Base-by-base conservation (phyloP, 2,113 vertebrate species). In the Choloepus hoffmanni region DNA sequence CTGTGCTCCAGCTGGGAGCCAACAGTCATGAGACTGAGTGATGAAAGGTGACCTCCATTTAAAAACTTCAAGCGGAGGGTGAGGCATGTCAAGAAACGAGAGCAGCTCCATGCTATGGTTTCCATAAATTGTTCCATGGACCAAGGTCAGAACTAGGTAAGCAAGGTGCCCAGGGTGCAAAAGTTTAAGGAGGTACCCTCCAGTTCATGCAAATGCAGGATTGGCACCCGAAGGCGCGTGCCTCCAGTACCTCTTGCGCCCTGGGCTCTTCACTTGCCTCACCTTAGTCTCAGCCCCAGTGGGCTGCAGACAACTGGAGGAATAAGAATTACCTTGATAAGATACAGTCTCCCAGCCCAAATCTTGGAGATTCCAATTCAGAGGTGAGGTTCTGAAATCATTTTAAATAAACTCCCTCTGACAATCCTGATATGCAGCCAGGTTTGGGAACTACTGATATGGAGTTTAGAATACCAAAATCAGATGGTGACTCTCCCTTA, bases 301-400 rank as follows among this genome's bases (percentile, higher is more conserved):
- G 23, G 65, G 70, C 5, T 11, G 12, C 18, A 43, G 40, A 19
- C 55, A 90, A 33, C 65, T 50, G 28, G 28, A 45, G 40, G 26
- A 60, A 70, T 14, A 84, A 30, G 55, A 63, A 68, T 84, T 48
- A 85, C 68, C 5, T 33, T 73, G 14, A 76, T 83, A 78, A 26
- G 2, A 63, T 90, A 48, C 21, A 63, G 40, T 68, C 28, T 83
- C 16, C 53, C 23, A 83, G 48, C 50, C 45, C 62, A 70, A 63
- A 53, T 82, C 28, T 63, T 40, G 85, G 85, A n/a, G n/a, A 88
- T 72, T 95, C 77, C 30, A 77, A 33, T 24, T 83, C 73, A 79
- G 9, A 15, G 7, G 24, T 84, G 72, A 82, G 8, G 48, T 58
- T 85, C 36, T 72, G 36, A 36, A 85, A 68, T 85, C 21, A 28